Percentiles rank a stretch among this genome's conserved stretches.
phyloP scores from a whole-genome alignment of 2,888 invertebrate species.

The Melanostoma mellinum region DNA sequence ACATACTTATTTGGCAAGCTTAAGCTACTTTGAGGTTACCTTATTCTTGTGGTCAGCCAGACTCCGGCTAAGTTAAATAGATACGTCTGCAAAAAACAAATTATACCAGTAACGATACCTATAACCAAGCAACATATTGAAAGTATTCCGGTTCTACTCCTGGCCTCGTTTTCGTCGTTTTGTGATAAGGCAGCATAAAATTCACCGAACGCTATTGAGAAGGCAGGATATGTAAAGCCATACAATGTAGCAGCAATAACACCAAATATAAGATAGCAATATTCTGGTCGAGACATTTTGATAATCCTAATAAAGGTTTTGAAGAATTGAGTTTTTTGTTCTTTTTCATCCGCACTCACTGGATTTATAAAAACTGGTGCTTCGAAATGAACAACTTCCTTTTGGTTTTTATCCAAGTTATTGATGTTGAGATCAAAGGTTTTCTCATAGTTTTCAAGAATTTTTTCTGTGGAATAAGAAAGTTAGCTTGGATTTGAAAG shows the following conservation, averaged over 20 bases:
- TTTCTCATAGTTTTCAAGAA: conserved; percentile 79
- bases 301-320: conserved; percentile 84
- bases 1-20: background rate
- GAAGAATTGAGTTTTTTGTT: conserved; percentile 79
- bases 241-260: conserved; percentile 86
- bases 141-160: conserved; percentile 84
- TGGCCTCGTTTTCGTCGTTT: conserved; percentile 84
- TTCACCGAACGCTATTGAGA: conserved; percentile 90
- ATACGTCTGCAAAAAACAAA: conserved; percentile 88
- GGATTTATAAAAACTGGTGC: conserved; percentile 73
- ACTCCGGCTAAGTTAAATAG: conserved; percentile 91
- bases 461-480: conserved; percentile 75
- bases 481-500: background rate
- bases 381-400: conserved; percentile 78
- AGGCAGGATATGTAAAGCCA: conserved; percentile 89
- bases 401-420: conserved; percentile 80
- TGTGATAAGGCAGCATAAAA: conserved; percentile 88
- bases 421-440: conserved; percentile 80
- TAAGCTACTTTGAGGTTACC: conserved; percentile 78
- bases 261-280: conserved; percentile 86
- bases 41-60: conserved; percentile 87
- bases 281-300: conserved; percentile 87
- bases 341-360: conserved; percentile 72
- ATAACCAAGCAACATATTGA: conserved; percentile 86
- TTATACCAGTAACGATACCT: conserved; percentile 86